Evolutionary conservation across 1,140 invertebrate genomes (phyloP), one percentile per base, ranked within the genome.

Genomic region (Atta cephalotes): DNA sequence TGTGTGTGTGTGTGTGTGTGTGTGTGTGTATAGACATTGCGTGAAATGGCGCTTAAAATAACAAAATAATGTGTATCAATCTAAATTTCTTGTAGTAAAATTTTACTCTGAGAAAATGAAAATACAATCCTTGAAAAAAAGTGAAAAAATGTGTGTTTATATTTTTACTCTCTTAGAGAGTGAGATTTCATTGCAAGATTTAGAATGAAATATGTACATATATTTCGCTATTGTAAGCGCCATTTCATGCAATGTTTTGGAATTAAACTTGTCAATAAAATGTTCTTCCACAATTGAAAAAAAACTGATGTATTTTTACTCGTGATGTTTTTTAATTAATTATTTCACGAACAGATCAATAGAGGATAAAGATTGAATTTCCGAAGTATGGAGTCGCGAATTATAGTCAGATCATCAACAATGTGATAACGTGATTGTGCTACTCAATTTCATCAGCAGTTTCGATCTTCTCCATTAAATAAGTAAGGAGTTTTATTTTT

Each of bases 331-430:
- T 35, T 39, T 9, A 14, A 18, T 70, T 78, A 53, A 35, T 79
- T 79, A 60, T 51, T 31, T 80, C 49, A 53, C 14, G 28, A 53
- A 21, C 62, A 10, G 78, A 9, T 81, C 78, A 71, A 81, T 25
- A 18, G 31, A 14, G 65, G 6, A 58, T 70, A 56, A 28, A 71
- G 78, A 80, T 70, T 80, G 21, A 80, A 80, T 80, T 31, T 70
- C 25, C 31, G 49, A 70, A 56, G 12, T 35, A 70, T 45, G 39
- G 5, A 70, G 56, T 70, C 31, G 25, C 7, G 5, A 60, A 4
- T 7, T 77, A 45, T 9, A 45, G 16, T 1, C 35, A 39, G 45
- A 10, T 6, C 39, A 49, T 51, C 18, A 35, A 39, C 45, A 80
- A 80, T 25, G 4, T 10, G 12, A 53, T 80, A 66, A 51, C 28